phyloP scores from a whole-genome alignment of 2,113 vertebrate species.

The Uropsilus gracilis region DNA sequence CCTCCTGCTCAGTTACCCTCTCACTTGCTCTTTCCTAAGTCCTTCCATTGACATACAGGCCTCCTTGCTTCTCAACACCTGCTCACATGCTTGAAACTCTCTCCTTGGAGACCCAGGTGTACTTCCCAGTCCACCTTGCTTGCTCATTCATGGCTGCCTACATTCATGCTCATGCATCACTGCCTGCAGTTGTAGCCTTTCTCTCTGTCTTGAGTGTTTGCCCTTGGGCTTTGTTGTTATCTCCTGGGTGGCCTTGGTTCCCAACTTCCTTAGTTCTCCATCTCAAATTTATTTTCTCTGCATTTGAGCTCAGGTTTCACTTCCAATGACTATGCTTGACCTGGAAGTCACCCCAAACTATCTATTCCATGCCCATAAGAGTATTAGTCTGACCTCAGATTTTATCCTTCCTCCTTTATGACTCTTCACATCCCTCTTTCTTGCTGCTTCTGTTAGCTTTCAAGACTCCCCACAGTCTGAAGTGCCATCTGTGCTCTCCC shows the following conservation, averaged over 20 bases:
- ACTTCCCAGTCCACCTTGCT: too few relatives aligned
- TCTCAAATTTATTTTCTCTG: not conserved
- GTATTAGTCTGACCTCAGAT: not conserved
- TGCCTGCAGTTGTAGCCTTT: fast-evolving
- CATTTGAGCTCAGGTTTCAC: not conserved
- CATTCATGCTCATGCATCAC: not conserved
- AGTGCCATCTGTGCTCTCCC: not conserved
- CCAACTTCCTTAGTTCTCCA: not conserved
- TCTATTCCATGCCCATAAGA: too few relatives aligned
- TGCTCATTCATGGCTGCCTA: too few relatives aligned
- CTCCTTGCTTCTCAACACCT: not conserved
- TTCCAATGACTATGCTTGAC: not conserved
- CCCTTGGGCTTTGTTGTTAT: too few relatives aligned
- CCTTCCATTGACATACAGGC: not conserved
- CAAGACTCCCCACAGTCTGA: not conserved
- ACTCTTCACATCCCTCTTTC: not conserved
- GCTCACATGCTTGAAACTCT: not conserved
- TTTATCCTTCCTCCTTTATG: not conserved
- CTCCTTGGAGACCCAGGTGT: not conserved
- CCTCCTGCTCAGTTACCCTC: not conserved
- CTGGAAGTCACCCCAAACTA: not conserved
- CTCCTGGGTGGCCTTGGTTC: not conserved
- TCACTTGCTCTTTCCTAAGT: not conserved
- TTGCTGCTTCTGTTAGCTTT: not conserved
- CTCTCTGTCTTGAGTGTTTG: not conserved